Conservation (phyloP, 2,888 invertebrate genomes). For the Yponomeuta sedellus region DNA sequence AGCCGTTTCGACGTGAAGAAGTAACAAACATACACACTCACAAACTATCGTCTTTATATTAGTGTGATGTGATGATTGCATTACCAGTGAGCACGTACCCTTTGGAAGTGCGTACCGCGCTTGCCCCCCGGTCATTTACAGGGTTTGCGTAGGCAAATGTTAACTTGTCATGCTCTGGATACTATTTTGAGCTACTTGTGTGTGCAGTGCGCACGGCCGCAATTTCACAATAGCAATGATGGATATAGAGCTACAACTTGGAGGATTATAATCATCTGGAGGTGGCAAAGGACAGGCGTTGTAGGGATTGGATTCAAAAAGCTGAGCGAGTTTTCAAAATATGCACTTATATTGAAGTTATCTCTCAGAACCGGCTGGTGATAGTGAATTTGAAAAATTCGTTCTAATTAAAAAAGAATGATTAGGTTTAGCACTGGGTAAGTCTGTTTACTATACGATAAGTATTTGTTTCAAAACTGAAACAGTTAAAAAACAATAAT, state of each 20-base stretch:
- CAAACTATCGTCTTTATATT: too few relatives aligned
- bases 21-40: too few relatives aligned
- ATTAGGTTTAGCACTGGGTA: too few relatives aligned
- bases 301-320: not conserved
- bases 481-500: too few relatives aligned
- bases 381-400: too few relatives aligned
- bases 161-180: constrained; percentile 1
- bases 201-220: not conserved
- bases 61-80: not conserved
- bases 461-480: too few relatives aligned
- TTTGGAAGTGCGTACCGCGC: not conserved
- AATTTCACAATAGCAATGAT: not conserved
- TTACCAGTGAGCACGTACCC: not conserved
- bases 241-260: not conserved
- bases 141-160: constrained; percentile 1
- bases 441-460: too few relatives aligned
- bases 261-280: not conserved
- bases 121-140: not conserved
- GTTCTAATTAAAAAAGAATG: too few relatives aligned
- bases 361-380: too few relatives aligned
- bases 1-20: too few relatives aligned
- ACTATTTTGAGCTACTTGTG: constrained; percentile 1
- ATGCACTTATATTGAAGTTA: too few relatives aligned
- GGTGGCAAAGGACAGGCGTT: not conserved
- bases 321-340: not conserved